Conservation (phyloP, 2,113 vertebrate species). For the Rhinichthys klamathensis region DNA sequence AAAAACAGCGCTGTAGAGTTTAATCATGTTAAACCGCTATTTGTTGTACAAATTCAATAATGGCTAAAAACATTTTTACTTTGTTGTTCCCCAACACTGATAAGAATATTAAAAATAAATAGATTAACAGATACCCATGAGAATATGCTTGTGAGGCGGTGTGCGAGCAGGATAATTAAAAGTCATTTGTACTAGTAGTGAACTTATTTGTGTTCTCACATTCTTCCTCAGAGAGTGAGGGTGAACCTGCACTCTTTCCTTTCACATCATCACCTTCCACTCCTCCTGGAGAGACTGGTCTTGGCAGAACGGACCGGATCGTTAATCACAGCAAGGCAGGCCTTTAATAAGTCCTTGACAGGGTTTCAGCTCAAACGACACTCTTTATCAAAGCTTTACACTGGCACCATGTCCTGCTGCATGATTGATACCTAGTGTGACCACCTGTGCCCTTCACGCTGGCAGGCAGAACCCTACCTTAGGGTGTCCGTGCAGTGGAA, state of each 20-base stretch:
- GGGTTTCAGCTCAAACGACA: constrained; percentile 71
- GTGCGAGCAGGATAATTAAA: constrained; percentile 5
- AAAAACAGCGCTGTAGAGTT: too few species aligned
- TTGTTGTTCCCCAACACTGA: not conserved
- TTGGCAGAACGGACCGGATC: constrained; percentile 48
- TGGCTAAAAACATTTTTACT: not conserved
- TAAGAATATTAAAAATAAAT: not conserved
- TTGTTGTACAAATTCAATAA: not conserved
- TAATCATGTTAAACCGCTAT: too few species aligned
- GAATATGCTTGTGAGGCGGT: constrained; percentile 9
- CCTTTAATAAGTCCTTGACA: constrained; percentile 79
- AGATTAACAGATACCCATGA: not conserved
- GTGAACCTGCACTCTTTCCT: constrained; percentile 39
- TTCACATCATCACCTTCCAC: constrained; percentile 55
- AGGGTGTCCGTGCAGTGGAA: constrained; percentile 25
- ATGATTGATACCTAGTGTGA: constrained; percentile 71
- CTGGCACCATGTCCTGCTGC: constrained; percentile 63
- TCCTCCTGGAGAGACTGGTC: constrained; percentile 57
- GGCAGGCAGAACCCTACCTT: constrained; percentile 59
- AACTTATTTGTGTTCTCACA: not conserved
- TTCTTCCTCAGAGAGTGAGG: constrained; percentile 6
- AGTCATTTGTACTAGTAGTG: not conserved
- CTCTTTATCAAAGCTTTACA: constrained; percentile 80
- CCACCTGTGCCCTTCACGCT: constrained; percentile 67
- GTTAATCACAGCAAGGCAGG: constrained; percentile 72